These are phyloP conservation scores for Caradrina kadenii DNA, from an alignment of 2,888 invertebrate species.

Conservation along the genomic window DNA sequence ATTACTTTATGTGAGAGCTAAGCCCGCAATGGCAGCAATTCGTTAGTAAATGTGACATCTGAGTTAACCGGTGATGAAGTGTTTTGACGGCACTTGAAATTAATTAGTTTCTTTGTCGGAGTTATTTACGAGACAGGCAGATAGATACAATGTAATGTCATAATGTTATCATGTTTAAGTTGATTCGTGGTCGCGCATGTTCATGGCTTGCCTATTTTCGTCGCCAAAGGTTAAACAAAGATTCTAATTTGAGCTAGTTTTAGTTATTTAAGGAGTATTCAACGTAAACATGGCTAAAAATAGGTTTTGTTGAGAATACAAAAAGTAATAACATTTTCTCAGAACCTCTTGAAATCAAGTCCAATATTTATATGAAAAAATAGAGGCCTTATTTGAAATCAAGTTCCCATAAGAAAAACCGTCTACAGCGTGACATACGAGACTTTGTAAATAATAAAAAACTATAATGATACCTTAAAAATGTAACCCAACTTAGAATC, in stretches of 20 bases:
- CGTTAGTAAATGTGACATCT: conserved; percentile 59
- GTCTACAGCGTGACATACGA: background rate
- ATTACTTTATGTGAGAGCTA: conserved; percentile 54
- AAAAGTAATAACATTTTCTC: background rate
- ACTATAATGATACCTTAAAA: conserved; percentile 5
- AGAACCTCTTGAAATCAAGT: background rate
- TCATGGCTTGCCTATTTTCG: too few species aligned
- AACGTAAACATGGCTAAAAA: background rate
- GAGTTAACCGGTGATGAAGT: conserved; percentile 62
- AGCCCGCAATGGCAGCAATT: conserved; percentile 53
- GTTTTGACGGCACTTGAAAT: conserved; percentile 63
- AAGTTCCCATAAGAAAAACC: background rate
- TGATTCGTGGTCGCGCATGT: background rate
- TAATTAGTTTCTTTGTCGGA: conserved; percentile 64
- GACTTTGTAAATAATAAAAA: conserved; percentile 11
- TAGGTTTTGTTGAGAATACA: too few species aligned
- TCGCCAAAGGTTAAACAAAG: too few species aligned
- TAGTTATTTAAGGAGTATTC: too few species aligned
- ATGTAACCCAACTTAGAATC: conserved; percentile 28
- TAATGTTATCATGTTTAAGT: conserved; percentile 10
- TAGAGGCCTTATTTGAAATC: background rate
- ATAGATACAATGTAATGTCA: conserved; percentile 16
- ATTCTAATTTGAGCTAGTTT: too few species aligned
- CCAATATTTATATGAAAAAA: background rate
- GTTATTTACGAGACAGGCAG: conserved; percentile 41